Percentiles rank a stretch among this genome's conserved stretches.
Conservation (phyloP, 2,113 vertebrate species). For the Megaceryle maxima region DNA sequence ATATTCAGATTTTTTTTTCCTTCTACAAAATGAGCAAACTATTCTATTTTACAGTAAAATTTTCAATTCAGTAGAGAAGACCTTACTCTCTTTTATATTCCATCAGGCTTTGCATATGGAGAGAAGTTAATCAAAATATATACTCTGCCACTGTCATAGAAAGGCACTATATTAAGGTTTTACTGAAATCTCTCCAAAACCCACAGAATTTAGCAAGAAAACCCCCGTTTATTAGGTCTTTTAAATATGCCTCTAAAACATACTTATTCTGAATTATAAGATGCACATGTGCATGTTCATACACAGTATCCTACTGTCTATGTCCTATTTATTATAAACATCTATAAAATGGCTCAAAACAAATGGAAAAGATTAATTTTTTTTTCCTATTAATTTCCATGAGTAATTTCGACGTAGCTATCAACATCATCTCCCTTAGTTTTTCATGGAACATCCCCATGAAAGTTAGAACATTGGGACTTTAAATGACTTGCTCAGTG, state of each 20-base stretch:
- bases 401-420: neutral
- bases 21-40: neutral
- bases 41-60: neutral
- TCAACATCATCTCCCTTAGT: neutral
- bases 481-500: neutral
- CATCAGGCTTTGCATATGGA: neutral
- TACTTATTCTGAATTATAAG: neutral
- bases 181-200: neutral
- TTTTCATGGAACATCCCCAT: neutral
- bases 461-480: neutral
- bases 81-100: neutral
- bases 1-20: neutral
- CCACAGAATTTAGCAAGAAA: neutral
- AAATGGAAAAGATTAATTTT: neutral
- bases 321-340: neutral
- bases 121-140: neutral
- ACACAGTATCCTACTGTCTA: fast-evolving
- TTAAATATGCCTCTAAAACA: neutral
- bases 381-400: neutral
- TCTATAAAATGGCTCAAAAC: neutral
- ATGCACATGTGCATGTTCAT: too few species aligned
- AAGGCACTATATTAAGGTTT: neutral
- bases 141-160: neutral
- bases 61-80: neutral
- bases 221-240: neutral